A percentile compares a stretch with the other conserved stretches of the same genome.
These are phyloP conservation scores for Botia kubotai DNA, from an alignment of 2,797 vertebrate species.

Conservation along the genomic window DNA sequence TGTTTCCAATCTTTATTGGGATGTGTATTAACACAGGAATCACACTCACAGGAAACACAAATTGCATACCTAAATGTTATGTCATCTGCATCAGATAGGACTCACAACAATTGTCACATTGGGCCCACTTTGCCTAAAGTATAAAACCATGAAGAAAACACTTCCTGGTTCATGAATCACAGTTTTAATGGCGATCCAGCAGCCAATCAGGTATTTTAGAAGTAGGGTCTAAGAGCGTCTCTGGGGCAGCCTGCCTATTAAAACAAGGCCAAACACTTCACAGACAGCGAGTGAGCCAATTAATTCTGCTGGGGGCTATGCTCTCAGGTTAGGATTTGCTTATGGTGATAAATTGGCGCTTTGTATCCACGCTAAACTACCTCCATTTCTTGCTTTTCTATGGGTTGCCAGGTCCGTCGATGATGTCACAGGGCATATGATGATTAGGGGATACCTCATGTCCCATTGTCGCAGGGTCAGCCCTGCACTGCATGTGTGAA, in stretches of 20 bases:
- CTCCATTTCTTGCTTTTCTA: constrained; percentile 65
- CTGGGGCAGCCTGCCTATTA: constrained; percentile 79
- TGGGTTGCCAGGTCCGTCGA: constrained; percentile 68
- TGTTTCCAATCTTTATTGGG: too few species aligned
- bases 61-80: too few species aligned
- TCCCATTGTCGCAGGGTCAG: constrained; percentile 75
- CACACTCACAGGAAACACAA: too few species aligned
- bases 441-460: constrained; percentile 75
- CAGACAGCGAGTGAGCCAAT: constrained; percentile 80
- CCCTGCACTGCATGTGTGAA: constrained; percentile 70
- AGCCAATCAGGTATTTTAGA: constrained; percentile 71
- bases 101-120: too few species aligned
- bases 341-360: constrained; percentile 83
- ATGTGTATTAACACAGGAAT: too few species aligned
- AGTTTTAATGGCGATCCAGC: constrained; percentile 78
- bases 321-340: constrained; percentile 83
- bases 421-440: constrained; percentile 74
- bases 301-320: constrained; percentile 80
- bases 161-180: constrained; percentile 72
- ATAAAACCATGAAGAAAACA: constrained; percentile 22
- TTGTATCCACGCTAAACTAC: constrained; percentile 77
- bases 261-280: constrained; percentile 82
- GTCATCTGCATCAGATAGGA: too few species aligned
- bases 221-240: constrained; percentile 71
- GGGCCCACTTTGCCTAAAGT: neutral